Evolutionary conservation across 2,113 vertebrate species (phyloP), one percentile per base, ranked within the genome.

Genomic region (Brachyistius frenatus): DNA sequence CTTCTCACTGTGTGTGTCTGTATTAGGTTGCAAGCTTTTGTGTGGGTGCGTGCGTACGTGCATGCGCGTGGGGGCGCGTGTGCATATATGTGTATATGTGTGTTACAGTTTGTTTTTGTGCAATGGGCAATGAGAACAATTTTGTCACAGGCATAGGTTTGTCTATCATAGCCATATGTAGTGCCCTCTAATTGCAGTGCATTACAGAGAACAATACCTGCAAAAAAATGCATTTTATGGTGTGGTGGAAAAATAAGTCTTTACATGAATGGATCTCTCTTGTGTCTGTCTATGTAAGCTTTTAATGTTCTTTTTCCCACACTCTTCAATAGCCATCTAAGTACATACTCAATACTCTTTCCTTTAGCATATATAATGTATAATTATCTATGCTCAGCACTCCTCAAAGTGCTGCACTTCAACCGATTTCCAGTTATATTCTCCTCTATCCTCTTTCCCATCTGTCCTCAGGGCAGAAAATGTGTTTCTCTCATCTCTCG

Each of bases 351-450:
- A 69, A 72, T 84, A 62, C 67, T 75, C 71, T 87, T 87, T 83
- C 83, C 60, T 50, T 88, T 79, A 81, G 71, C 78, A 87, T 87
- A 86, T 82, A 86, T 89, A 85, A 86, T 84, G 75, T 78, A 70
- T 85, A 90, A 89, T 84, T 89, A 83, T 89, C 84, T 78, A 67
- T 79, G 63, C 78, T 79, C 75, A 72, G 78, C 79, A 57, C 79
- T 81, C 57, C 81, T 76, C 75, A 82, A 89, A 90, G 81, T 85
- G 83, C 72, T 67, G 60, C 73, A 88, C 87, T 90, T 87, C 60
- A 84, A 76, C 83, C 2, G 47, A 85, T 89, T 87, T 85, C 75
- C 70, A 81, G 73, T 70, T 77, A 74, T 65, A 79, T 70, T 85
- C 53, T 82, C 62, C 64, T 85, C 58, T 66, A 57, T 86, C 71